Percentiles rank a stretch among this genome's conserved stretches.
Conservation (phyloP, 2,888 invertebrate genomes). For the Chymomyza fuscimana region DNA sequence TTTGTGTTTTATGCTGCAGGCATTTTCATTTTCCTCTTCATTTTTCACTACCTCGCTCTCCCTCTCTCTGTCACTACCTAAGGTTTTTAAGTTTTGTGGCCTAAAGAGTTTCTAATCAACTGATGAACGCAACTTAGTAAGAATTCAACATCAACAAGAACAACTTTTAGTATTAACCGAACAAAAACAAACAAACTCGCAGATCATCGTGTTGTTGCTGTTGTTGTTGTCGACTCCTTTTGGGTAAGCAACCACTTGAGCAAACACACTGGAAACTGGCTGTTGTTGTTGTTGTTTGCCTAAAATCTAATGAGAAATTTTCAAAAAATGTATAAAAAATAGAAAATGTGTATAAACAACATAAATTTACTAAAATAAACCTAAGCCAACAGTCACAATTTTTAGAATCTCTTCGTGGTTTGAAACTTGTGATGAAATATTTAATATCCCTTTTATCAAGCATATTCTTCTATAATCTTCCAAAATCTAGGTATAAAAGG, state of each 20-base stretch:
- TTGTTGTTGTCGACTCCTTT: background rate
- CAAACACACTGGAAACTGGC: background rate
- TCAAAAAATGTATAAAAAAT: background rate
- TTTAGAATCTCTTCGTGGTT: no score
- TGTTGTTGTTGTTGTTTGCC: background rate
- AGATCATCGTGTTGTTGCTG: background rate
- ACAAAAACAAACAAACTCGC: background rate
- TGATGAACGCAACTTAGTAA: background rate
- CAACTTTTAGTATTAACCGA: background rate
- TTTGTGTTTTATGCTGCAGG: constrained; percentile 7
- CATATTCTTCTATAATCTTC: no score
- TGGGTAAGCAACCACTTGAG: background rate
- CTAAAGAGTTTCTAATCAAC: background rate
- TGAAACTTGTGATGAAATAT: no score
- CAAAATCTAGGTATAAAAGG: no score
- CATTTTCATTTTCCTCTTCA: background rate
- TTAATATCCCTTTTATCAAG: no score
- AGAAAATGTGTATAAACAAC: background rate
- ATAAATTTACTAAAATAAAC: background rate
- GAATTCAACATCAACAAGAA: background rate
- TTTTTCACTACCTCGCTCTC: background rate
- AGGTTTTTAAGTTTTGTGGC: background rate
- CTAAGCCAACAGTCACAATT: background rate
- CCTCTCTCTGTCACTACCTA: background rate
- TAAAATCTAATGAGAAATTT: background rate